Evolutionary conservation across 2,113 vertebrate species (phyloP).

Genomic region (Myocastor coypus): DNA sequence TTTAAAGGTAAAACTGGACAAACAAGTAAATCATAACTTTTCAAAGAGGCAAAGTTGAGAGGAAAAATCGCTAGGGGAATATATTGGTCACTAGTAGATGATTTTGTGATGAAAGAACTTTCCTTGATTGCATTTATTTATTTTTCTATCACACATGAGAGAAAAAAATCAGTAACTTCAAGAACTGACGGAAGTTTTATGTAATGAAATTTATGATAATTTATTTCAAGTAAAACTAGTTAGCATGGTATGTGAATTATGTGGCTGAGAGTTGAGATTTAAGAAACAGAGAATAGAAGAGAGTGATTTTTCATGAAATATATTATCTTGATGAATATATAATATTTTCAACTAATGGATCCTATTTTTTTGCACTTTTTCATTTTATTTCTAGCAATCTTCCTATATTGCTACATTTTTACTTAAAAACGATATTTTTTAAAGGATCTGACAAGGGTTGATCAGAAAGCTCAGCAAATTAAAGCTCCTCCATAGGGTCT

Average conservation of each 20-base stretch:
- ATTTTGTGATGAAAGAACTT: neutral
- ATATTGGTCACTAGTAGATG: neutral
- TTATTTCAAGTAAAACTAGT: conserved; percentile 13
- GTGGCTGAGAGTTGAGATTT: conserved; percentile 20
- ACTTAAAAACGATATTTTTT: neutral
- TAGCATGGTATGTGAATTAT: neutral
- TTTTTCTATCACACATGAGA: neutral
- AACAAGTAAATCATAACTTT: neutral
- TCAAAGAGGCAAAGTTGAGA: neutral
- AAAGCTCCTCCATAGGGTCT: no score
- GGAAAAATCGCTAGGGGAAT: neutral
- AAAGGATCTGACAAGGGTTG: neutral
- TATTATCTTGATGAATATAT: neutral
- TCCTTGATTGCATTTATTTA: neutral
- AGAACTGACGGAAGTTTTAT: neutral
- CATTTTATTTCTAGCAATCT: neutral
- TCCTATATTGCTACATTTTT: neutral
- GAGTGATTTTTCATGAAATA: neutral
- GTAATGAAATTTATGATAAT: neutral
- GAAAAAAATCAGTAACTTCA: neutral
- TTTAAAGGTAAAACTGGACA: neutral
- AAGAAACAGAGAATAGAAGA: conserved; percentile 8
- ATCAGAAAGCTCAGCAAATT: no score
- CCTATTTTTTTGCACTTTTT: neutral
- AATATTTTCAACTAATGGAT: neutral